Percentiles rank a stretch among this genome's conserved stretches.
phyloP scores from a whole-genome alignment of 2,113 vertebrate genomes.

The Gracilinanus agilis region DNA sequence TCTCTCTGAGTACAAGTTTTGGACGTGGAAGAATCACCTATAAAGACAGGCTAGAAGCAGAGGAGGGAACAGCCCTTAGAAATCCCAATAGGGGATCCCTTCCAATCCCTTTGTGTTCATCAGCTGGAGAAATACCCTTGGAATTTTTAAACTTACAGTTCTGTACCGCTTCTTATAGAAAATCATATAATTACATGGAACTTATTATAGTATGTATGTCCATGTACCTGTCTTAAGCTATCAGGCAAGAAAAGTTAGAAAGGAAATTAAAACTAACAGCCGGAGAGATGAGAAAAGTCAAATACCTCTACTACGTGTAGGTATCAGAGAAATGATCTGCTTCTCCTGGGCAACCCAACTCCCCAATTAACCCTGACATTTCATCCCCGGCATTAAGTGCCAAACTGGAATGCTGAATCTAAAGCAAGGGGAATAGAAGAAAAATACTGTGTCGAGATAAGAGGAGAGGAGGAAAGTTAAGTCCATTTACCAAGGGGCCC shows the following conservation, averaged over 20 bases:
- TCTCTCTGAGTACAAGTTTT: not conserved
- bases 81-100: not conserved
- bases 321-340: slow-evolving; percentile 18
- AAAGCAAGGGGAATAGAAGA: slow-evolving; percentile 49
- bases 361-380: slow-evolving; percentile 34
- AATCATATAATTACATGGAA: slow-evolving; percentile 39
- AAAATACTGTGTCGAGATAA: slow-evolving; percentile 54
- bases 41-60: slow-evolving; percentile 47
- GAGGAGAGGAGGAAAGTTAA: slow-evolving; percentile 61
- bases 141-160: slow-evolving; percentile 51
- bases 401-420: slow-evolving; percentile 47
- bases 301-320: not conserved
- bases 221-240: slow-evolving; percentile 17
- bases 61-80: slow-evolving; percentile 38
- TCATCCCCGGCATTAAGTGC: slow-evolving; percentile 35
- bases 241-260: not conserved
- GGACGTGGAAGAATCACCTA: slow-evolving; percentile 37
- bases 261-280: not conserved
- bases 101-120: slow-evolving; percentile 55
- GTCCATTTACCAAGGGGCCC: slow-evolving; percentile 54
- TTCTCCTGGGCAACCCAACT: not conserved
- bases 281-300: slow-evolving; percentile 31
- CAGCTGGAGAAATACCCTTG: slow-evolving; percentile 19
- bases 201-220: slow-evolving; percentile 7
- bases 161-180: slow-evolving; percentile 45